Evolutionary conservation across 2,113 vertebrate species (phyloP), one percentile per base, ranked within the genome.

Genomic region (Cygnus buccinator): DNA sequence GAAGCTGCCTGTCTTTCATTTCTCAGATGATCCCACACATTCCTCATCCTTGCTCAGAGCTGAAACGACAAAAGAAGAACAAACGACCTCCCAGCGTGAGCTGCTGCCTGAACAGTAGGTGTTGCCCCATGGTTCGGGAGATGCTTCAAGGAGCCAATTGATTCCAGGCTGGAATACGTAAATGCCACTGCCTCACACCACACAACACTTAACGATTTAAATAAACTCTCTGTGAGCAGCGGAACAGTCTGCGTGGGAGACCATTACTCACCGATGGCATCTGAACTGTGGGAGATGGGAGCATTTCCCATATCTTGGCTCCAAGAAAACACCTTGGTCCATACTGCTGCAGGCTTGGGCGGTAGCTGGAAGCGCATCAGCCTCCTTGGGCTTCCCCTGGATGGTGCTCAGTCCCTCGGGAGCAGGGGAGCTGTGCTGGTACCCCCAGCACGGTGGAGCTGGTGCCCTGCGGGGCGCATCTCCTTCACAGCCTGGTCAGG

Each of bases 221-320:
- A 80, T 46, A 37, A 66, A 19, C 52, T 68, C 43, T 39, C 26
- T n/a, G 41, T 18, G 58, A 78, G 26, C 21, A 62, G 54, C 65
- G 55, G 61, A 78, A 73, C 29, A 52, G 44, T 68, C 84, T 82
- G 71, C 76, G 67, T 88, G 85, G 71, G 54, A 85, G 82, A 86
- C 61, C 20, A 26, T 54, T 87, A n/a, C 58, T 87, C 66, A 87
- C 11, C 35, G 58, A 57, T 88, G 85, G 26, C 20, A 58, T 66
- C 67, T 85, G 79, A 93, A 92, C 50, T 73, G 75, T 73, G 63
- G 63, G 67, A 83, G 48, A 94, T 3, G 2, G 62, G 44, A 97
- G 48, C 41, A 70, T 44, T 94, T 80, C 63, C 82, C 82, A 70
- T 26, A 70, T 90, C 10, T 39, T 94, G n/a, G 35, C 44, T 90